Evolutionary conservation across 1,140 invertebrate species (phyloP), one percentile per base, ranked within the genome.

Genomic region (Cyphomyrmex costatus): DNA sequence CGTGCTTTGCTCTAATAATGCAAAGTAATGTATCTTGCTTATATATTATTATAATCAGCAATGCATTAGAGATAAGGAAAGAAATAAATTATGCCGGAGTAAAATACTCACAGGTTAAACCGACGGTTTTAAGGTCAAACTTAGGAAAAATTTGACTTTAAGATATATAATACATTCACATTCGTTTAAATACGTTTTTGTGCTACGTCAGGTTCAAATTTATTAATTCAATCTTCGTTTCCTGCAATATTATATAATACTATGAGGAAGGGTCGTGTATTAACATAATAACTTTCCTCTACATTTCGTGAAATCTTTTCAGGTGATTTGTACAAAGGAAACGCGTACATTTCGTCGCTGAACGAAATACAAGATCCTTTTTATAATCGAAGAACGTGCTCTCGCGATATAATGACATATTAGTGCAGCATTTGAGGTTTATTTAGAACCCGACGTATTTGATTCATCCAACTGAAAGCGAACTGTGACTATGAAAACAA

Each of bases 351-450:
- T 74, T 73, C 7, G 14, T 61, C 27, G 27, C 21, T 42, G 42
- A 73, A 80, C 6, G 27, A 65, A 14, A 16, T 24, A n/a, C 19
- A 36, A 80, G 16, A 56, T 63, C n/a, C 36, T 21, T 73, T 21
- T 82, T 76, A 53, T 86, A 74, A 21, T 14, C 53, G n/a, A 27
- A 53, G 85, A 87, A 90, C 89, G 89, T 90, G 89, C 74, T 61
- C 70, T 58, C 42, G 73, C 79, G 80, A 85, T 71, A 77, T 58
- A 10, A 68, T 60, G 58, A 76, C 80, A 87, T 63, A 90, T 90
- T 89, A 90, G 86, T 42, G 36, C 33, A 33, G 53, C 87, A 60
- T 86, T 90, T 53, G 7, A 21, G 0, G 82, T 4, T 24, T 68
- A 21, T 68, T 49, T 49, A 68, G 36, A 68, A 53, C 3, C 51